Evolutionary conservation across 2,113 vertebrate species (phyloP).

Genomic region (Xenotilapia flavipinnis): DNA sequence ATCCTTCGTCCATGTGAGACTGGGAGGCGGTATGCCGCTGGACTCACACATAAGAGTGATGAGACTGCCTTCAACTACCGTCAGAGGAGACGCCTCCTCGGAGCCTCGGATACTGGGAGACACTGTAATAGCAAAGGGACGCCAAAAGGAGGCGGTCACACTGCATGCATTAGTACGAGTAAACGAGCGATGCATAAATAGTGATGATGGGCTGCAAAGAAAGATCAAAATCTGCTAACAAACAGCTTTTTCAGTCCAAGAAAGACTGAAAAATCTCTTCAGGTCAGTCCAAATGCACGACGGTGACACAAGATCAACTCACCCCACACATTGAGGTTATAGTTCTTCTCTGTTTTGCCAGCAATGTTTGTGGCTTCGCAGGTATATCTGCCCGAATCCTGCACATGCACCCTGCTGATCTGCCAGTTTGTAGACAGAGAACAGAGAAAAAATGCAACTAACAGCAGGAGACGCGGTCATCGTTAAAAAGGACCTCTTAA

Average conservation of each 20-base stretch:
- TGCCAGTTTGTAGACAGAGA: slow-evolving; percentile 31
- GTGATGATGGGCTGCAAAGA: neutral
- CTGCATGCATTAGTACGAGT: neutral
- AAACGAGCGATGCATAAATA: accelerated
- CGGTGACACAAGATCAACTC: slow-evolving; percentile 39
- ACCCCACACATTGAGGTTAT: slow-evolving; percentile 96
- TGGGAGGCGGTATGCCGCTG: slow-evolving; percentile 89
- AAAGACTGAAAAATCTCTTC: neutral
- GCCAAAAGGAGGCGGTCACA: slow-evolving; percentile 26
- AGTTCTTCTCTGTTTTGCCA: slow-evolving; percentile 94
- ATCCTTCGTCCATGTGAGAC: slow-evolving; percentile 85
- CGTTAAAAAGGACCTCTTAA: neutral
- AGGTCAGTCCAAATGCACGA: neutral
- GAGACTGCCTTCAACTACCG: slow-evolving; percentile 82
- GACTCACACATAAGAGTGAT: slow-evolving; percentile 89
- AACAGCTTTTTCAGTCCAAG: neutral
- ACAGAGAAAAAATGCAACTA: neutral
- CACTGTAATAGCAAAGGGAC: slow-evolving; percentile 34
- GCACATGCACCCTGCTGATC: slow-evolving; percentile 83
- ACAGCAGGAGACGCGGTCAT: neutral
- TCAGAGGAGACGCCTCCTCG: slow-evolving; percentile 74
- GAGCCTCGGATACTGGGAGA: slow-evolving; percentile 84
- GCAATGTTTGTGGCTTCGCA: slow-evolving; percentile 92
- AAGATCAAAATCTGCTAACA: neutral
- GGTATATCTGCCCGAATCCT: slow-evolving; percentile 90